Evolutionary conservation across 2,797 vertebrate species (phyloP), one percentile per base, ranked within the genome.

Genomic region (Clarias platycephalus): DNA sequence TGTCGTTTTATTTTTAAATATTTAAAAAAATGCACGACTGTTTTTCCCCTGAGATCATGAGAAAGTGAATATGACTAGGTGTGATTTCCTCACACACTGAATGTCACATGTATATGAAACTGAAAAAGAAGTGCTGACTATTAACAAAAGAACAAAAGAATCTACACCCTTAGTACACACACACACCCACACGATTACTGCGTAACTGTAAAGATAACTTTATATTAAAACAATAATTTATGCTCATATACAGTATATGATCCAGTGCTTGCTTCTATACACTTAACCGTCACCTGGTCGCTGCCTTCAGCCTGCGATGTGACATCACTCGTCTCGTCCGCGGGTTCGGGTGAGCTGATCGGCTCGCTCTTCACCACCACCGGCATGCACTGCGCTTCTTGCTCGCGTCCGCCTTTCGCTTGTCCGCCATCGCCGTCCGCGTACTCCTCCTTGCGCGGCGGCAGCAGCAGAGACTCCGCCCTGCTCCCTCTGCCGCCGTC

Each of bases 361-460:
- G 97, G 97, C 92, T 99, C 98, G 0, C 94, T 96, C 87, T 99
- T 99, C 2, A 99, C 97, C 84, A 99, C 95, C 64, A 99, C 97
- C 89, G 97, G 90, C 93, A 96, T 94, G 83, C 94, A 93, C 3
- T 94, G 95, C 62, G 96, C 96, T 71, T 94, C 94, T 55, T 92
- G 94, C 53, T 83, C 89, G 20, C 85, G 91, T 92, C 93, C 57
- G 91, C 90, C 83, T 87, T 94, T 94, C 28, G 91, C 87, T 8
- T 90, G 91, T 0, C 83, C 83, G 67, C 91, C 91, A 74, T 87
- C 89, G 0, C 92, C 90, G 10, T 92, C 92, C 37, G 92, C 88
- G 82, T 94, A 95, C 84, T 95, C 94, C 87, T 94, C 94, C 83
- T 95, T 95, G 44, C 82, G 91, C 12, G 91, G 91, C 13, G 91